phyloP scores from a whole-genome alignment of 2,888 invertebrate genomes.

The Erebia epiphron region DNA sequence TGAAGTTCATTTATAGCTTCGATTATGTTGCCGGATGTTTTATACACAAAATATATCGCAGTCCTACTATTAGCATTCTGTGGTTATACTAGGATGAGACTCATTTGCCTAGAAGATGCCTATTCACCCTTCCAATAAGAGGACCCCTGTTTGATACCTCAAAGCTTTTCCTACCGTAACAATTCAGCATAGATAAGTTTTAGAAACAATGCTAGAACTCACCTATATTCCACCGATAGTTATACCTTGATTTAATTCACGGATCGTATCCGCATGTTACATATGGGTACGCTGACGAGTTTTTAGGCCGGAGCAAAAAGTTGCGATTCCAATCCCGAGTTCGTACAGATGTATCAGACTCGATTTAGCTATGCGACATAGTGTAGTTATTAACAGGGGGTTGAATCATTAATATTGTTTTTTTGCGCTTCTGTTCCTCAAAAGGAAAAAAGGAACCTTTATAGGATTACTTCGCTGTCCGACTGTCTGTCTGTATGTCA shows the following conservation, averaged over 20 bases:
- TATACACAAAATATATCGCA: no score
- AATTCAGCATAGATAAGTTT: neutral
- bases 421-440: no score
- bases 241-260: neutral
- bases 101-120: no score
- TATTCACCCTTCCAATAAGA: neutral
- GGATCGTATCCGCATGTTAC: neutral
- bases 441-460: no score
- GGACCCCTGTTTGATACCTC: neutral
- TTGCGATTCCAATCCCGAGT: constrained; percentile 40
- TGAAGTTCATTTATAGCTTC: no score
- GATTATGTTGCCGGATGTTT: no score
- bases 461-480: no score
- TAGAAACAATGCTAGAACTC: neutral
- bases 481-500: no score
- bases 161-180: neutral
- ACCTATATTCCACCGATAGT: neutral
- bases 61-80: no score
- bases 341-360: constrained; percentile 56
- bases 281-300: constrained; percentile 1
- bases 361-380: constrained; percentile 53
- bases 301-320: constrained; percentile 34
- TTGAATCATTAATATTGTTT: no score
- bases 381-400: constrained; percentile 21
- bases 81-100: no score